phyloP scores from a whole-genome alignment of 1,140 invertebrate genomes.

The Micrasema longulum region DNA sequence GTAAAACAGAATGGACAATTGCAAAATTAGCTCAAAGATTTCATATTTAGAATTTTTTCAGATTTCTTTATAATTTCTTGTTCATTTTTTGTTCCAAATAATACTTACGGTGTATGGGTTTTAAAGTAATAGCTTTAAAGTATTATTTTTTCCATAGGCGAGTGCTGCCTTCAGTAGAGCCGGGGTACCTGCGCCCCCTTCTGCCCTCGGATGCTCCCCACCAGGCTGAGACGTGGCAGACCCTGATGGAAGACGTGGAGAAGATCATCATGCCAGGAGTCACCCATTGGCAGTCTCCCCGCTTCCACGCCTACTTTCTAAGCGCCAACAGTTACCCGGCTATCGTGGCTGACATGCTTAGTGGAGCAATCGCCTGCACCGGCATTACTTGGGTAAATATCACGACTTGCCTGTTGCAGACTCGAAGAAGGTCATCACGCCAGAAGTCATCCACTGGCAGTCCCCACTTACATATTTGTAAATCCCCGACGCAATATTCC shows the following conservation, averaged over 20 bases:
- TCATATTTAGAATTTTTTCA: too few species aligned
- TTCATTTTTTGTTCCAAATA: too few species aligned
- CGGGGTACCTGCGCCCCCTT: conserved; percentile 85
- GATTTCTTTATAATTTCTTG: too few species aligned
- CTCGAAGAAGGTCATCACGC: conserved; percentile 95
- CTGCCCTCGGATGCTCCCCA: conserved; percentile 86
- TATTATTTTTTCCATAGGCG: conserved; percentile 70
- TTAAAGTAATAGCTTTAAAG: too few species aligned
- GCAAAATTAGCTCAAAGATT: too few species aligned
- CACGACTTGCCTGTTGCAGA: too few species aligned
- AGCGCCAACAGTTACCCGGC: conserved; percentile 96
- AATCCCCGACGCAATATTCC: too few species aligned
- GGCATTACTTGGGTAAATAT: conserved; percentile 90
- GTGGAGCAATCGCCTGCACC: conserved; percentile 91
- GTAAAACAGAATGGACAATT: too few species aligned
- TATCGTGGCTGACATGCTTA: conserved; percentile 95
- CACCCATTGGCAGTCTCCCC: conserved; percentile 97
- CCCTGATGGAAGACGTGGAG: conserved; percentile 91
- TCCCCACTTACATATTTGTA: too few species aligned
- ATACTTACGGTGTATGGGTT: too few species aligned
- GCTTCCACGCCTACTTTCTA: conserved; percentile 98
- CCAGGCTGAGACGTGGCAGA: conserved; percentile 87
- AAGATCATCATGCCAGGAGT: conserved; percentile 96
- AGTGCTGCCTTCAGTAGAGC: conserved; percentile 85
- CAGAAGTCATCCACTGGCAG: conserved; percentile 97